These are phyloP conservation scores for Argyra leucocephala DNA, from an alignment of 2,888 invertebrate genomes.

Conservation along the genomic window DNA sequence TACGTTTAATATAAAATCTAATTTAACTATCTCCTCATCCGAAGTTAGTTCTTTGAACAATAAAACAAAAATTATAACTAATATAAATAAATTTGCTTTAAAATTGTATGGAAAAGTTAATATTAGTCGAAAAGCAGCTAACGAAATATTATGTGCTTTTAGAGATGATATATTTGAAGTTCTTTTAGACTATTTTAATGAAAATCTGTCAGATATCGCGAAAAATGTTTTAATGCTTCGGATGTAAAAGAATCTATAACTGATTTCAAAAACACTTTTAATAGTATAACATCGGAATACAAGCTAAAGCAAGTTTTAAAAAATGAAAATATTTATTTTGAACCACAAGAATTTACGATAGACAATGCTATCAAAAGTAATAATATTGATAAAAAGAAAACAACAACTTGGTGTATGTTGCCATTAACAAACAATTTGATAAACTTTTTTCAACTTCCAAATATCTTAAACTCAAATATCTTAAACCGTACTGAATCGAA, in stretches of 20 bases:
- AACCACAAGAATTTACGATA: neutral
- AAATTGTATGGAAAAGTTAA: slow-evolving; percentile 4
- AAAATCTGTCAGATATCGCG: neutral
- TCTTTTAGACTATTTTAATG: too few relatives aligned
- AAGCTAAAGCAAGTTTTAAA: neutral
- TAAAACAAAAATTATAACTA: neutral
- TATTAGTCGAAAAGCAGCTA: neutral
- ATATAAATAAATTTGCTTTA: neutral
- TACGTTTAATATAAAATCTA: too few relatives aligned
- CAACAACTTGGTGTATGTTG: neutral
- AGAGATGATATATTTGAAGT: neutral
- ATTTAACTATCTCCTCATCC: too few relatives aligned
- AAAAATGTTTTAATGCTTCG: neutral
- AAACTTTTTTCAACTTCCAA: neutral
- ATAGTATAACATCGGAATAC: neutral
- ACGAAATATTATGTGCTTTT: neutral
- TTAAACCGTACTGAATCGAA: too few relatives aligned
- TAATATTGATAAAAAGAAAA: neutral
- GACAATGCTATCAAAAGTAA: too few relatives aligned
- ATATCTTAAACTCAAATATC: slow-evolving; percentile 11
- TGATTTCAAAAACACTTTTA: neutral
- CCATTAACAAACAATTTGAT: neutral
- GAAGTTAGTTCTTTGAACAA: too few relatives aligned
- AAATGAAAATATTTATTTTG: neutral
- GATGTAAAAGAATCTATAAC: neutral